phyloP scores from a whole-genome alignment of 2,113 vertebrate genomes.

The Entelurus aequoreus region DNA sequence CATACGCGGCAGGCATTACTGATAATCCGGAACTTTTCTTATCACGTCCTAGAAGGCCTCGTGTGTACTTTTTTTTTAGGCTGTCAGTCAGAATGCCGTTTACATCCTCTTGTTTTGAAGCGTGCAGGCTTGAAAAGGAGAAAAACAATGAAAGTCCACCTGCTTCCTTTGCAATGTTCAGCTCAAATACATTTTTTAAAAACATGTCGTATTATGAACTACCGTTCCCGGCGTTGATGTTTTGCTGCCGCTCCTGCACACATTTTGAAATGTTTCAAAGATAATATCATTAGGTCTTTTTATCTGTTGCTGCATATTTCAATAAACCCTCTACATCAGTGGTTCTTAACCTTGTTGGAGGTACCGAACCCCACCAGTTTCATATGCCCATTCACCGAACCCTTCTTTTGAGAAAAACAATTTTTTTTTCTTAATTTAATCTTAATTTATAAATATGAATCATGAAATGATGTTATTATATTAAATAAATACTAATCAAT shows the following conservation, averaged over 20 bases:
- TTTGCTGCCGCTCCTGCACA: neutral
- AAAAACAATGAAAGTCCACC: neutral
- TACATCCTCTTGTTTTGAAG: constrained; percentile 9
- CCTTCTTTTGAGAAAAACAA: no score
- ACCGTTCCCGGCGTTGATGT: no score
- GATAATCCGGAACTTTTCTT: constrained; percentile 1
- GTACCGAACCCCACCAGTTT: no score
- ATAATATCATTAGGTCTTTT: neutral
- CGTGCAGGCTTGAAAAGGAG: neutral
- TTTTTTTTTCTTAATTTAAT: no score
- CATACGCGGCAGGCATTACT: neutral
- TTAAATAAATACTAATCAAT: no score
- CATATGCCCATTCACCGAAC: no score
- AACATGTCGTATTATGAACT: constrained; percentile 2
- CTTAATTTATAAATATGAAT: no score
- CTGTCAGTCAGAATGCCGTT: constrained; percentile 10
- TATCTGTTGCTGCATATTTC: neutral
- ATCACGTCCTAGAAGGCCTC: neutral
- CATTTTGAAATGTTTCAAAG: neutral
- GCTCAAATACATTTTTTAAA: no score
- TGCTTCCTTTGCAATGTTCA: constrained; percentile 7
- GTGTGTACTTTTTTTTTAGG: constrained; percentile 4
- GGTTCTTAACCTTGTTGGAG: no score
- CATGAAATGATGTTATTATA: no score
- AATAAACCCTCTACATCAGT: neutral